Conservation (phyloP, 2,113 vertebrate genomes). For the Malurus cyaneus region DNA sequence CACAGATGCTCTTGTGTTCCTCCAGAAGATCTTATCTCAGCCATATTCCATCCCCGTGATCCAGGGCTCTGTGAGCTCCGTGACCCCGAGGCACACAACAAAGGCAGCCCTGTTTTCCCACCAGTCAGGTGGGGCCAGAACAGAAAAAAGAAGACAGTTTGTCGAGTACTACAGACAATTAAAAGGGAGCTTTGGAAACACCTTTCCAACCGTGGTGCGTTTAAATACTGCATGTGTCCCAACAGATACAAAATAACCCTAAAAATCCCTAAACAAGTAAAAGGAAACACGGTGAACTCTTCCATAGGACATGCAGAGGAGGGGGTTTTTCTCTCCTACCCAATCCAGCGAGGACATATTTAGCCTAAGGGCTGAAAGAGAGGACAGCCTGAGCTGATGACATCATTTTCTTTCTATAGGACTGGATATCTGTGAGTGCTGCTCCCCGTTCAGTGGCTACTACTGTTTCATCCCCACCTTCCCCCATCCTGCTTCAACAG, state of each 20-base stretch:
- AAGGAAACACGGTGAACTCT: neutral
- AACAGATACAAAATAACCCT: neutral
- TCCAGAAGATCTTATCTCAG: neutral
- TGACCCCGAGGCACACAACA: neutral
- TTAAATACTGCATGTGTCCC: neutral
- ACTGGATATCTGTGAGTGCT: neutral
- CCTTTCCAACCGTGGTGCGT: neutral
- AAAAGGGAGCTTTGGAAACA: neutral
- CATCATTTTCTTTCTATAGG: conserved; percentile 25
- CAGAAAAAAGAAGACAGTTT: neutral
- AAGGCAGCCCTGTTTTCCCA: conserved; percentile 18
- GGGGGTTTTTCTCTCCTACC: neutral
- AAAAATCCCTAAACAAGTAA: neutral
- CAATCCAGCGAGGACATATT: neutral
- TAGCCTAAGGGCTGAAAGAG: neutral
- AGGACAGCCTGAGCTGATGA: neutral
- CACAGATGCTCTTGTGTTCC: neutral
- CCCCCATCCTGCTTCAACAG: neutral
- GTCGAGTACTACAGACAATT: neutral
- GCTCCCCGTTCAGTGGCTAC: neutral
- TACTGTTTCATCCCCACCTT: neutral
- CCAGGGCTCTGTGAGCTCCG: neutral
- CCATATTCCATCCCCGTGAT: neutral
- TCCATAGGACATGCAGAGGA: neutral
- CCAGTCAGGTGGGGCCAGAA: neutral